A percentile compares a stretch with the other conserved stretches of the same genome.
Evolutionary conservation across 2,888 invertebrate species (phyloP).

Genomic region (Atrina japonica): DNA sequence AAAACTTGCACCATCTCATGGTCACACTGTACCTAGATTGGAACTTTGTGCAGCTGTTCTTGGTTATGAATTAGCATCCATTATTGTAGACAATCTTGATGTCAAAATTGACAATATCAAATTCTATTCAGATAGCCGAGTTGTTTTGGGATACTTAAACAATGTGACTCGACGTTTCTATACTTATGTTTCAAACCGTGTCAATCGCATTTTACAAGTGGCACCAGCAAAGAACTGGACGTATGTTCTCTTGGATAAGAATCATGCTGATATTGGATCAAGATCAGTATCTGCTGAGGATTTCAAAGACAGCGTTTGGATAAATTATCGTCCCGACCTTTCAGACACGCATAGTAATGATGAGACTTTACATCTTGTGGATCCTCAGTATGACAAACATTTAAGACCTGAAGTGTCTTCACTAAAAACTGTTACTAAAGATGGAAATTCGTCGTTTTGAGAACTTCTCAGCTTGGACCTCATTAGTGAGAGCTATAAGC

Average conservation of each 20-base stretch:
- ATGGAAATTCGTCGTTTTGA: constrained; percentile 28
- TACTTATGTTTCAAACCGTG: constrained; percentile 47
- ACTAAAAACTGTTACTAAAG: constrained; percentile 1
- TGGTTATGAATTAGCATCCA: constrained; percentile 40
- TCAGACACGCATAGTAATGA: background rate
- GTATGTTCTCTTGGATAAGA: constrained; percentile 37
- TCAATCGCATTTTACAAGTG: constrained; percentile 25
- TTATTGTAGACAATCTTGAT: constrained; percentile 27
- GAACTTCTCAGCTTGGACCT: constrained; percentile 48
- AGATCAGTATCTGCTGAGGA: constrained; percentile 13
- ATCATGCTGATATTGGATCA: constrained; percentile 47
- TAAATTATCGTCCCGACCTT: constrained; percentile 21
- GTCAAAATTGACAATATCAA: constrained; percentile 7
- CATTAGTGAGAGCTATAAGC: constrained; percentile 30
- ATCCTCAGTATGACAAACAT: constrained; percentile 32
- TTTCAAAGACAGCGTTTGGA: constrained; percentile 31
- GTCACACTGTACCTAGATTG: constrained; percentile 53
- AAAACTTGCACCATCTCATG: constrained; percentile 45
- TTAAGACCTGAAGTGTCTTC: constrained; percentile 29
- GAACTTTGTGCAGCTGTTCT: constrained; percentile 54
- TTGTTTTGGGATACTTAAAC: constrained; percentile 49
- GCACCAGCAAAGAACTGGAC: constrained; percentile 45
- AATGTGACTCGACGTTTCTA: constrained; percentile 42
- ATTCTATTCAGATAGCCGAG: constrained; percentile 48
- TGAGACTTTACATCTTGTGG: constrained; percentile 24